Evolutionary conservation across 2,113 vertebrate genomes (phyloP).

Genomic region (Plectropomus leopardus): DNA sequence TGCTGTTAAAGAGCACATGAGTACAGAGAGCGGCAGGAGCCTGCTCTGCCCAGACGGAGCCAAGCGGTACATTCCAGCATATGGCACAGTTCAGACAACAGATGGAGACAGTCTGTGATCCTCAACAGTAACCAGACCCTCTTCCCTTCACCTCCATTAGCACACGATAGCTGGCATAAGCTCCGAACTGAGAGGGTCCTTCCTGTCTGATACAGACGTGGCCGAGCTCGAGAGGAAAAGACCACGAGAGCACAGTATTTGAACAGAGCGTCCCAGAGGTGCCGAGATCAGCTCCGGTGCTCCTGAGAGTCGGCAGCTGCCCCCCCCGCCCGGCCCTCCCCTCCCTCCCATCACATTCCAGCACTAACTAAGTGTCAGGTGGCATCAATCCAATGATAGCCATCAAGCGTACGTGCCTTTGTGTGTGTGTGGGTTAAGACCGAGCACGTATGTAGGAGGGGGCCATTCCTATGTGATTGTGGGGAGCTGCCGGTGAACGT

Average conservation of each 20-base stretch:
- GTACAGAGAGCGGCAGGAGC: constrained; percentile 6
- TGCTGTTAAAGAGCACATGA: constrained; percentile 31
- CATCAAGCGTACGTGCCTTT: constrained; percentile 77
- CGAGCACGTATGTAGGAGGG: constrained; percentile 67
- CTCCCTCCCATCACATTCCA: constrained; percentile 79
- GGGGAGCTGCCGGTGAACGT: constrained; percentile 35
- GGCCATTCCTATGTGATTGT: constrained; percentile 66
- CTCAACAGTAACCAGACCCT: constrained; percentile 52
- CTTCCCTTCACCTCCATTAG: constrained; percentile 22
- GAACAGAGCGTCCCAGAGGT: constrained; percentile 41
- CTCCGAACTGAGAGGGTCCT: constrained; percentile 11
- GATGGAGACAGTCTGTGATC: constrained; percentile 66
- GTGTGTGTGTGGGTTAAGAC: constrained; percentile 69
- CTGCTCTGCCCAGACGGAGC: constrained; percentile 54
- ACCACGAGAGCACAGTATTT: neutral
- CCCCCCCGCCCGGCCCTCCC: constrained; percentile 25
- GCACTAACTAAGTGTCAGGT: constrained; percentile 81
- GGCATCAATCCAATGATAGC: constrained; percentile 83
- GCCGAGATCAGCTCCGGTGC: constrained; percentile 51
- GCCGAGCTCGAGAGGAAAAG: neutral
- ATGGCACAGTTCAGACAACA: constrained; percentile 76
- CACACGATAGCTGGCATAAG: constrained; percentile 22
- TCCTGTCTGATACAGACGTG: constrained; percentile 18
- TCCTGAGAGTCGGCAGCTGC: constrained; percentile 71
- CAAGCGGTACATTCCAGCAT: constrained; percentile 74